Evolutionary conservation across 2,113 vertebrate species (phyloP), one percentile per base, ranked within the genome.

Genomic region (Chaetodon trifascialis): DNA sequence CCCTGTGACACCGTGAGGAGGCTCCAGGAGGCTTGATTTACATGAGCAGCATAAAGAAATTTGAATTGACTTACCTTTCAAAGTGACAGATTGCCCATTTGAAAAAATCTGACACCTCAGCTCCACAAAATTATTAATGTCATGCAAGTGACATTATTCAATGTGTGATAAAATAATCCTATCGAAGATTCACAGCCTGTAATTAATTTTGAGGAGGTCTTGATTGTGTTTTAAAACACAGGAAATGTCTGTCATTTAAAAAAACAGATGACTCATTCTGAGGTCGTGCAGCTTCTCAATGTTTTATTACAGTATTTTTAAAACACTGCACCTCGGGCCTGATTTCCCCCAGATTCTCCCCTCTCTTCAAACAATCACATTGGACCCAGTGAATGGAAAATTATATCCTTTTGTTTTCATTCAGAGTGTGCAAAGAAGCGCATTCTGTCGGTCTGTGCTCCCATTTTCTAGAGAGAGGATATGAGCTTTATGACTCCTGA

Each of bases 21-120:
- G 15, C 7, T 64, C 11, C 42, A 9, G 19, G 73, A 54, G 67
- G n/a, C 30, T 68, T 38, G 19, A 90, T 88, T 80, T 85, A 73
- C 76, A 89, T 82, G 72, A 69, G 69, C 73, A 54, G 25, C 63
- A 77, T 88, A 58, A 67, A 82, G 80, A 69, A 73, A 73, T 68
- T 82, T 64, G 16, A 70, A 77, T 10, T 34, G 66, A 73, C 49
- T 74, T 58, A 52, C 46, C 7, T 62, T 73, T 44, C 23, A 55
- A n/a, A 70, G 75, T 65, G 60, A 79, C 64, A 86, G 69, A 82
- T 83, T 68, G 5, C 8, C 5, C 4, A 23, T 76, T 54, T 59
- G 7, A 78, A 66, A 76, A 64, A n/a, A 55, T 68, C 15, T 38
- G 71, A 67, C 49, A 79, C 34, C 11, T 63, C 2, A 2, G 6